phyloP scores from a whole-genome alignment of 2,113 vertebrate genomes.

The Myiagra hebetior region DNA sequence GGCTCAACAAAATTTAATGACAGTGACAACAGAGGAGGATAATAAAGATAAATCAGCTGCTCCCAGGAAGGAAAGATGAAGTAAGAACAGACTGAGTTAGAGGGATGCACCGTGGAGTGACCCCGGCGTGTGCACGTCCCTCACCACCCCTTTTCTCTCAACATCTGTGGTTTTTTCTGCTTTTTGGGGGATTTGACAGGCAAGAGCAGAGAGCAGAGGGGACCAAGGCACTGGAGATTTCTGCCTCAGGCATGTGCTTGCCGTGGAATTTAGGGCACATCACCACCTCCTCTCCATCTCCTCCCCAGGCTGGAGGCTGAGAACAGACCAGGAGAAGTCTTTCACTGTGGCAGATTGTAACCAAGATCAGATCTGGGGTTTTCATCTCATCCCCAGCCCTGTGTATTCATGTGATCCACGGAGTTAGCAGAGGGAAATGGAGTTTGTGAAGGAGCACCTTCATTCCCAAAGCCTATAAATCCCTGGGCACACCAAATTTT shows the following conservation, averaged over 20 bases:
- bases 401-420: not conserved
- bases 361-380: not conserved
- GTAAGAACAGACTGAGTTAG: conserved; percentile 33
- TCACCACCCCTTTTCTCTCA: not conserved
- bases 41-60: conserved; percentile 64
- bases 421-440: not conserved
- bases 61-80: conserved; percentile 44
- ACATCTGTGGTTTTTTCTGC: not conserved
- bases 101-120: not conserved
- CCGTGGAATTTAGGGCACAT: not conserved
- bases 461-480: not conserved
- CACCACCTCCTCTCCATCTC: not conserved
- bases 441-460: not conserved
- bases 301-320: not conserved
- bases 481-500: not conserved
- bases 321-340: not conserved
- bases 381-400: not conserved
- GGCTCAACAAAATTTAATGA: conserved; percentile 64
- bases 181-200: not conserved
- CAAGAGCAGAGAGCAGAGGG: not conserved
- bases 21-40: conserved; percentile 47
- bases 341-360: not conserved
- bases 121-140: not conserved
- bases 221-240: not conserved
- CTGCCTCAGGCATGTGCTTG: not conserved